Percentiles rank a stretch among this genome's conserved stretches.
These are phyloP conservation scores for Drosophila seclusa DNA, from an alignment of 2,888 invertebrate species.

Conservation along the genomic window DNA sequence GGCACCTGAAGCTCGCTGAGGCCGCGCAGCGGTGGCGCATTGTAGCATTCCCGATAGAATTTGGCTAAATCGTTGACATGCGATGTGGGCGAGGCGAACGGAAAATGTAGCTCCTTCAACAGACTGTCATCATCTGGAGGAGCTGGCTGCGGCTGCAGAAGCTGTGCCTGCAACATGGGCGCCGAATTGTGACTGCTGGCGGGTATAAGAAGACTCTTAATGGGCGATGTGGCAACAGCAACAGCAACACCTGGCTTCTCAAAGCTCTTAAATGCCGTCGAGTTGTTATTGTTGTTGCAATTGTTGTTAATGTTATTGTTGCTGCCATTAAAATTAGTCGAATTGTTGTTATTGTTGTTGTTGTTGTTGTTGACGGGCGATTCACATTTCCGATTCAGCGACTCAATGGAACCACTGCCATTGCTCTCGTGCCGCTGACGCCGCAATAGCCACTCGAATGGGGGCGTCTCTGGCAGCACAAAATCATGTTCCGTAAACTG, in stretches of 20 bases:
- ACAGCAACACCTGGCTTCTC: constrained; percentile 62
- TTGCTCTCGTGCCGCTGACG: constrained; percentile 78
- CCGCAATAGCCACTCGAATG: constrained; percentile 87
- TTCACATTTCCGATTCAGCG: constrained; percentile 75
- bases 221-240: constrained; percentile 71
- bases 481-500: constrained; percentile 86
- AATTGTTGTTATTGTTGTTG: constrained; percentile 56
- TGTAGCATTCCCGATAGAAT: constrained; percentile 85
- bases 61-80: constrained; percentile 85
- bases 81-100: constrained; percentile 85
- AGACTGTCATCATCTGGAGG: constrained; percentile 83
- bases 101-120: constrained; percentile 84
- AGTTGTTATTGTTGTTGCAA: constrained; percentile 74
- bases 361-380: constrained; percentile 58
- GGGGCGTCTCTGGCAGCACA: constrained; percentile 87
- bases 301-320: constrained; percentile 62
- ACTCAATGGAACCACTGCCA: constrained; percentile 76
- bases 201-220: constrained; percentile 81
- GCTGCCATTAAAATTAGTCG: constrained; percentile 46
- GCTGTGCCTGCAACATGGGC: constrained; percentile 45
- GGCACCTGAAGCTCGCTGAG: constrained; percentile 69
- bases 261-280: constrained; percentile 76
- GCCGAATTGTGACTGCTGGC: constrained; percentile 63
- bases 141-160: constrained; percentile 43
- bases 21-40: constrained; percentile 83